Evolutionary conservation across 2,888 invertebrate species (phyloP).

Genomic region (Chrysolina americana): DNA sequence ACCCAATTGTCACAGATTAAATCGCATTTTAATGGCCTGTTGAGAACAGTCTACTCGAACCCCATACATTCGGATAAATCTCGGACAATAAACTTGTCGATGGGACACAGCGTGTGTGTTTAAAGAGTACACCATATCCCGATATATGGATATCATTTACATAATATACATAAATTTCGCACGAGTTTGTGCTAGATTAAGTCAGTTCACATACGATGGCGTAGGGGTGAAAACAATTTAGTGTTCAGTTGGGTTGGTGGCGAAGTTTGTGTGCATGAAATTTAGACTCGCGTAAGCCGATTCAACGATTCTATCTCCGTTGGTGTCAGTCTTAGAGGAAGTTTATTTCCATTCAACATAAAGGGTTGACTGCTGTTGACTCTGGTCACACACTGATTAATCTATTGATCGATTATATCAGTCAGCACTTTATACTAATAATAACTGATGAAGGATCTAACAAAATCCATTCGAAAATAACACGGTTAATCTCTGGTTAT

Average conservation of each 20-base stretch:
- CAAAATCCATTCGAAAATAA: too few relatives aligned
- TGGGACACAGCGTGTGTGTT: slow-evolving; percentile 6
- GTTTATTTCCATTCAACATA: too few relatives aligned
- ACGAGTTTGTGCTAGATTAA: slow-evolving; percentile 51
- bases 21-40: slow-evolving; percentile 10
- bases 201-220: slow-evolving; percentile 51
- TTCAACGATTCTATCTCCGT: neutral
- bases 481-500: too few relatives aligned
- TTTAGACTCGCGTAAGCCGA: slow-evolving; percentile 29
- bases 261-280: slow-evolving; percentile 33
- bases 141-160: slow-evolving; percentile 43
- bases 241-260: slow-evolving; percentile 41
- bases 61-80: slow-evolving; percentile 2
- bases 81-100: slow-evolving; percentile 16
- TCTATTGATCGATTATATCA: too few relatives aligned
- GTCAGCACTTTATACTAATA: too few relatives aligned
- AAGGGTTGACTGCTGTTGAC: neutral
- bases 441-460: too few relatives aligned
- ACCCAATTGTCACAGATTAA: slow-evolving; percentile 21
- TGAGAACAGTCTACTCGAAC: slow-evolving; percentile 15
- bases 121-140: slow-evolving; percentile 31
- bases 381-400: neutral
- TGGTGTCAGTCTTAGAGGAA: too few relatives aligned
- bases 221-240: slow-evolving; percentile 50
- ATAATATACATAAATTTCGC: slow-evolving; percentile 46